Evolutionary conservation across 1,140 invertebrate genomes (phyloP).

Genomic region (Phymorhynchus buccinoides): DNA sequence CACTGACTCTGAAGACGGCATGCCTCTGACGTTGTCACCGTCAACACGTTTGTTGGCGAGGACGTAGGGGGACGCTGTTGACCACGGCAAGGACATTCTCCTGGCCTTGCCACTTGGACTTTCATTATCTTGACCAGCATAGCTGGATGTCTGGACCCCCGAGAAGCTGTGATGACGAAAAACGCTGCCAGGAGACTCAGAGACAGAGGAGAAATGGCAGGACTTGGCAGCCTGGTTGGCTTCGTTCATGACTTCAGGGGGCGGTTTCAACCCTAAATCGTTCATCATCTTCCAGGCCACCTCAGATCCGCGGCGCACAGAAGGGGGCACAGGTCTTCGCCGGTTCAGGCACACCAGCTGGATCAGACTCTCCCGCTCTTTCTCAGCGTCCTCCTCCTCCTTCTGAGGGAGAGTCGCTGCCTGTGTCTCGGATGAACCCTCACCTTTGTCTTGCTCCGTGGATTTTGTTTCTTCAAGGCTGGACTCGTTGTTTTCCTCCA

Average conservation of each 20-base stretch:
- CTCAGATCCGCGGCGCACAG: constrained; percentile 57
- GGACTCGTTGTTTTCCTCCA: neutral
- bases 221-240: constrained; percentile 8
- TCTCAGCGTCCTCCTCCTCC: constrained; percentile 28
- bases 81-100: neutral
- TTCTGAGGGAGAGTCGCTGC: constrained; percentile 1
- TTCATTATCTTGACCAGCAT: neutral
- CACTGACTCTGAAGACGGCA: neutral
- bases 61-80: neutral
- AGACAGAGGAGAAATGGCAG: neutral
- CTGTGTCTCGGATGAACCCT: neutral
- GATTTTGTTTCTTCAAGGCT: neutral
- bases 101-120: neutral
- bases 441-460: neutral
- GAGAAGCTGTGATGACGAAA: neutral
- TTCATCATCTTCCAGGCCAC: constrained; percentile 64
- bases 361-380: constrained; percentile 43
- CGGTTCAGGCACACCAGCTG: constrained; percentile 44
- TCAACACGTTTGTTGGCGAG: neutral
- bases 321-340: constrained; percentile 46
- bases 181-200: neutral
- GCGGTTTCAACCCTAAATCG: constrained; percentile 46
- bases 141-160: neutral
- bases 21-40: too few species aligned
- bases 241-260: constrained; percentile 16